Base-by-base conservation (phyloP, 2,797 vertebrate genomes). In the Ispidina picta region DNA sequence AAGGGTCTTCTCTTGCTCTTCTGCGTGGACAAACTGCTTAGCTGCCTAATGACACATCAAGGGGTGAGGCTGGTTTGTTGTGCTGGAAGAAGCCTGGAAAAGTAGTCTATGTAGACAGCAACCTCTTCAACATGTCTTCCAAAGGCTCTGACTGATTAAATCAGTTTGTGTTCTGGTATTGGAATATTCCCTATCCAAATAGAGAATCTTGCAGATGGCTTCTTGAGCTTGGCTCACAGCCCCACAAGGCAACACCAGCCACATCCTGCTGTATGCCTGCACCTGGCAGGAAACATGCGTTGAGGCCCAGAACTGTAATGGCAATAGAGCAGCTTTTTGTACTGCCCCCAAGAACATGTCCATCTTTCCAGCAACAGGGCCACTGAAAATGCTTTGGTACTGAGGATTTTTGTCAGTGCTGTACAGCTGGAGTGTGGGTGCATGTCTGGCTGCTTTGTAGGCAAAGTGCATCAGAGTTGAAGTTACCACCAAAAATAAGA, bases 291-390 rank as follows among this genome's bases (percentile, higher is more conserved):
- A 65, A 41, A 16, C 21, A 33, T 41, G 10, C 9, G 22, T 73
- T 0, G 1, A 35, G 17, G 12, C 43, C n/a, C 16, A 46, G 44
- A 29, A 29, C 12, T 60, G 31, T 28, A 28, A 0, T 31, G 28
- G 26, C 4, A 5, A 31, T 14, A 2, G 12, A 59, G n/a, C 8
- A 79, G 13, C 29, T 29, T 78, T 88, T 76, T 70, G 31, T 26
- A 8, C 26, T 56, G 28, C 8, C 11, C 15, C 8, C 1, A 10
- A 25, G 54, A 21, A 12, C 8, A 10, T 18, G 46, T 18, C 21
- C 62, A 55, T 12, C 5, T 62, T 72, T 43, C 39, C 51, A 75
- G 48, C 25, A 13, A 5, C 0, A 0, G 26, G 25, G 28, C 28
- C 8, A 3, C 4, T 58, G 31, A 31, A 18, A 77, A 39, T 18